Evolutionary conservation across 2,888 invertebrate species (phyloP).

Genomic region (Nomada fabriciana): DNA sequence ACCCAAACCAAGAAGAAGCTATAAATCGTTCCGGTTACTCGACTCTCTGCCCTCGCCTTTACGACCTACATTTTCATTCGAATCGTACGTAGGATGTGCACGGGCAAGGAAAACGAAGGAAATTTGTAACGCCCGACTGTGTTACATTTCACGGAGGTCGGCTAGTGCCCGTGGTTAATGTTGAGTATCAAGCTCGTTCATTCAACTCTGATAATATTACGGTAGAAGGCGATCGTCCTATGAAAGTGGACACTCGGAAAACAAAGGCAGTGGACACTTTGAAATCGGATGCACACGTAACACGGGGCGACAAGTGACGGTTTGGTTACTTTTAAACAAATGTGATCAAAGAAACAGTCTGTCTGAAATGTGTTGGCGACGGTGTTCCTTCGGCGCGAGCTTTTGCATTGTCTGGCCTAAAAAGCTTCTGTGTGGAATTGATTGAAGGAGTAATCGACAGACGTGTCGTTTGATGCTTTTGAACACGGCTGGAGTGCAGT

Average conservation of each 20-base stretch:
- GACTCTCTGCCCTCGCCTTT: not conserved
- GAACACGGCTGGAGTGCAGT: not conserved
- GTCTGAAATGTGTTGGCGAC: conserved; percentile 13
- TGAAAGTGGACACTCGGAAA: conserved; percentile 58
- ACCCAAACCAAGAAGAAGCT: not conserved
- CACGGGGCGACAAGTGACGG: conserved; percentile 57
- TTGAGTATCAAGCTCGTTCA: conserved; percentile 41
- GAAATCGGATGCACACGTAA: conserved; percentile 66
- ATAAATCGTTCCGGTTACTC: conserved; percentile 14
- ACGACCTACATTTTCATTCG: conserved; percentile 16
- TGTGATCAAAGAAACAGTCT: conserved; percentile 45
- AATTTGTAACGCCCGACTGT: not conserved
- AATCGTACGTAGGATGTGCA: not conserved
- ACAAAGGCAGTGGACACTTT: conserved; percentile 66
- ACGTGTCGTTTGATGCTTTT: not conserved
- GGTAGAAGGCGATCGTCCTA: conserved; percentile 54
- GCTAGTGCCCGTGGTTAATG: conserved; percentile 32
- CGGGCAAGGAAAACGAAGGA: not conserved
- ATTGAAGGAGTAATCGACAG: not conserved
- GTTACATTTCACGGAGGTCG: conserved; percentile 22
- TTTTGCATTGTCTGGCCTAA: not conserved
- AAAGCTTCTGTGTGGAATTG: conserved; percentile 16
- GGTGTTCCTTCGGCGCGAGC: not conserved
- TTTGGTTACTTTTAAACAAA: conserved; percentile 56
- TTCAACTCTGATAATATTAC: conserved; percentile 51